These are phyloP conservation scores for Dinoponera quadriceps DNA, from an alignment of 1,140 invertebrate species.

Conservation along the genomic window DNA sequence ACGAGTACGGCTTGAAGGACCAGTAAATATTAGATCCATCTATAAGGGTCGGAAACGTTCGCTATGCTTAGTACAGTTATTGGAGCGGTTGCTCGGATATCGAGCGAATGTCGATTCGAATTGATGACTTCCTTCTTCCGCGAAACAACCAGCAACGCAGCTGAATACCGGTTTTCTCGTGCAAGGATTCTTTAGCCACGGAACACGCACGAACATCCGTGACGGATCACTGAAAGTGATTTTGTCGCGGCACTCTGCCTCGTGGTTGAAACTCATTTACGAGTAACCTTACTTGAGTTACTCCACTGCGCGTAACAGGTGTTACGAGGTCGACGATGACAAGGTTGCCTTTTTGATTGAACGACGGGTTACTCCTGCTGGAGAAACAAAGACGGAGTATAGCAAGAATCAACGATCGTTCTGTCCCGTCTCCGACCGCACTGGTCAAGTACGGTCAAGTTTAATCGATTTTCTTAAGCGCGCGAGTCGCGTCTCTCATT, in stretches of 20 bases:
- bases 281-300: constrained; percentile 82
- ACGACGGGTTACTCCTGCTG: neutral
- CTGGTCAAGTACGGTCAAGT: constrained; percentile 60
- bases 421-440: no score
- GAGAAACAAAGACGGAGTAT: neutral
- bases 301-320: constrained; percentile 78
- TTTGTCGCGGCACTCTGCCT: constrained; percentile 71
- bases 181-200: constrained; percentile 66
- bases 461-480: constrained; percentile 24
- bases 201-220: constrained; percentile 21
- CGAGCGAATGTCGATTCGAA: no score
- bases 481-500: no score
- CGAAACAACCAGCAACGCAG: neutral
- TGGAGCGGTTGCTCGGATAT: no score
- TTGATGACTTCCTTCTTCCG: no score
- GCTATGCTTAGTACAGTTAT: no score
- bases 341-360: constrained; percentile 65
- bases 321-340: constrained; percentile 78
- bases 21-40: no score
- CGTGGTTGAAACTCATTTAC: constrained; percentile 79
- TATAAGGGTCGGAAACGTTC: no score
- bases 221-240: constrained; percentile 77
- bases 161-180: constrained; percentile 57
- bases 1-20: no score
- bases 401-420: constrained; percentile 52